Percentiles rank a stretch among this genome's conserved stretches.
Conservation (phyloP, 2,888 invertebrate species). For the Agelastica alni region DNA sequence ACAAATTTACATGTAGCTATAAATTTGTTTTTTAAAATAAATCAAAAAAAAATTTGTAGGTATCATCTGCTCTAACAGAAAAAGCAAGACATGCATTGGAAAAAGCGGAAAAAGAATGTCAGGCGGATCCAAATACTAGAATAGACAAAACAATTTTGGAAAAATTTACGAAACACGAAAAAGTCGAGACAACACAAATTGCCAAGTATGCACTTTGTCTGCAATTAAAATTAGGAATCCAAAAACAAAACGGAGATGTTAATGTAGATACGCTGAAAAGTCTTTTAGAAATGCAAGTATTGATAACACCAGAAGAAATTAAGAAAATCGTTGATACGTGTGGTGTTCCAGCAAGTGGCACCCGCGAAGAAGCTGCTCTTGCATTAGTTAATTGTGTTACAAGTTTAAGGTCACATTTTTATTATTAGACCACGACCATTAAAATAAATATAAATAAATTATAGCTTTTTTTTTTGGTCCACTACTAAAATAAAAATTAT, state of each 20-base stretch:
- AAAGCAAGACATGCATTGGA: conserved; percentile 18
- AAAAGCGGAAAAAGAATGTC: conserved; percentile 23
- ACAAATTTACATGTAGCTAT: too few relatives aligned
- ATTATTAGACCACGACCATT: too few relatives aligned
- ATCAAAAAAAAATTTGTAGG: too few relatives aligned
- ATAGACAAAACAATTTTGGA: conserved; percentile 18
- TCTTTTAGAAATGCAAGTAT: neutral
- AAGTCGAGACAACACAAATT: neutral
- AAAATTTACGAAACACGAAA: conserved; percentile 23
- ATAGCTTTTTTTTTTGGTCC: too few relatives aligned
- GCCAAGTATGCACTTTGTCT: neutral
- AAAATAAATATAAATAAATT: too few relatives aligned
- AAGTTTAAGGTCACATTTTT: too few relatives aligned
- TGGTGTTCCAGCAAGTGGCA: neutral
- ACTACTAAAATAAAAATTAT: too few relatives aligned
- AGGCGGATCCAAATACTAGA: conserved; percentile 16
- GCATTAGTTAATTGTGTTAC: neutral
- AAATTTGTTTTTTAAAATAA: too few relatives aligned
- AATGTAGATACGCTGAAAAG: neutral
- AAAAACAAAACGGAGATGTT: neutral
- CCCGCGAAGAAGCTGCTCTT: neutral
- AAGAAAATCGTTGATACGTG: neutral
- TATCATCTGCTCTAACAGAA: neutral
- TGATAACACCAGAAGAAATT: neutral
- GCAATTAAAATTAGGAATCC: conserved; percentile 2